A percentile compares a stretch with the other conserved stretches of the same genome.
These are phyloP conservation scores for Nycteola revayana DNA, from an alignment of 2,888 invertebrate species.

Conservation along the genomic window DNA sequence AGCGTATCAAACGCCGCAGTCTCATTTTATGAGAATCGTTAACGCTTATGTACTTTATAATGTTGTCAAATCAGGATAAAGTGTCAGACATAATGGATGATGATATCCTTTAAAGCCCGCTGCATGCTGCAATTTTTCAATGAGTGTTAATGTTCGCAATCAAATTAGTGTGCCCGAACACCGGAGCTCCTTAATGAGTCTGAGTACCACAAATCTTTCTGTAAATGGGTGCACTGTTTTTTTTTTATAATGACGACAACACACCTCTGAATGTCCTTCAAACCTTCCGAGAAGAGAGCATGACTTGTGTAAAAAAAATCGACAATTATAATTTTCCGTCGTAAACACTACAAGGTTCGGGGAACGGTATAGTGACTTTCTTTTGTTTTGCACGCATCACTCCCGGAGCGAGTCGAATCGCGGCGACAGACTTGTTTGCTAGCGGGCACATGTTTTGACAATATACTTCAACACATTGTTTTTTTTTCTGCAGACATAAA, in stretches of 20 bases:
- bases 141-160: slow-evolving; percentile 44
- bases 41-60: slow-evolving; percentile 26
- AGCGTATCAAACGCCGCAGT: slow-evolving; percentile 1
- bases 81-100: slow-evolving; percentile 41
- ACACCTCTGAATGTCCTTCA: slow-evolving; percentile 57
- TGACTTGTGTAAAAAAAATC: slow-evolving; percentile 45
- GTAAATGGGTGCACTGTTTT: slow-evolving; percentile 57
- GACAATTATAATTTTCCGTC: slow-evolving; percentile 62
- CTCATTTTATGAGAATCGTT: slow-evolving; percentile 14
- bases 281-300: slow-evolving; percentile 64
- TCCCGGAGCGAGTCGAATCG: slow-evolving; percentile 59
- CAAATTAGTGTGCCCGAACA: slow-evolving; percentile 35
- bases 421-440: slow-evolving; percentile 49
- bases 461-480: slow-evolving; percentile 30
- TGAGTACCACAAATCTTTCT: slow-evolving; percentile 50
- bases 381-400: slow-evolving; percentile 56
- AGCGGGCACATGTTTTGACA: slow-evolving; percentile 57
- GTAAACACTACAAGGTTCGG: slow-evolving; percentile 44
- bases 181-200: slow-evolving; percentile 55
- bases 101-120: slow-evolving; percentile 41
- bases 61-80: slow-evolving; percentile 26
- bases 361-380: slow-evolving; percentile 53
- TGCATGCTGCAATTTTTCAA: slow-evolving; percentile 56
- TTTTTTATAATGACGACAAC: slow-evolving; percentile 39
- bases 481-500: slow-evolving; percentile 26